These are phyloP conservation scores for Agrochola macilenta DNA, from an alignment of 2,888 invertebrate genomes.

Conservation along the genomic window DNA sequence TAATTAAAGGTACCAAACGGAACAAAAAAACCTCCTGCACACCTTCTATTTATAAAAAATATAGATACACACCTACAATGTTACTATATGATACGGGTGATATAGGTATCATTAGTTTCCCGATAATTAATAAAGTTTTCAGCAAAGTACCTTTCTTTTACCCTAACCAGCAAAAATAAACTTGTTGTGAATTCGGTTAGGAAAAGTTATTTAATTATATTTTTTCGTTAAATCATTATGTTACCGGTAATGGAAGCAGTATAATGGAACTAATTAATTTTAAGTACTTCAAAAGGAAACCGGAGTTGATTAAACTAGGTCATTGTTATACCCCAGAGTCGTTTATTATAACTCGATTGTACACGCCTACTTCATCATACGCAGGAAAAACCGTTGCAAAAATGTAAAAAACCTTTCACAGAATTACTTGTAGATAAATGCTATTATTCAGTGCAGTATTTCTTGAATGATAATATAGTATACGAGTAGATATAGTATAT, in stretches of 20 bases:
- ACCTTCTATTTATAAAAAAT: neutral
- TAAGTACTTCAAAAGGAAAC: constrained; percentile 6
- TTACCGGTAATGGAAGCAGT: neutral
- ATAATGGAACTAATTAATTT: constrained; percentile 15
- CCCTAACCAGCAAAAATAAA: neutral
- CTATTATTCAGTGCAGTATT: too few relatives aligned
- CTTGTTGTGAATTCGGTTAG: neutral
- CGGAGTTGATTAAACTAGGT: constrained; percentile 5
- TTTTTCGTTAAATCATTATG: neutral
- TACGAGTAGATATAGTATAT: too few relatives aligned
- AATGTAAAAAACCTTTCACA: too few relatives aligned
- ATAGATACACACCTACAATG: neutral
- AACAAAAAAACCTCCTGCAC: neutral
- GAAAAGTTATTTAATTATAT: neutral
- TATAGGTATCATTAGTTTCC: neutral
- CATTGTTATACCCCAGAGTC: neutral
- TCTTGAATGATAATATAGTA: too few relatives aligned
- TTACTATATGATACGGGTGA: neutral
- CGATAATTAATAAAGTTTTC: constrained; percentile 20
- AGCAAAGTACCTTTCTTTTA: neutral
- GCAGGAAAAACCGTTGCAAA: neutral
- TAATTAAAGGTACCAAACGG: neutral
- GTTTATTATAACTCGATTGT: neutral
- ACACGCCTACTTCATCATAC: neutral
- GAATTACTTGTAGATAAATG: too few relatives aligned